A percentile compares a stretch with the other conserved stretches of the same genome.
Conservation (phyloP, 2,888 invertebrate genomes). For the Drosophila gaucha region DNA sequence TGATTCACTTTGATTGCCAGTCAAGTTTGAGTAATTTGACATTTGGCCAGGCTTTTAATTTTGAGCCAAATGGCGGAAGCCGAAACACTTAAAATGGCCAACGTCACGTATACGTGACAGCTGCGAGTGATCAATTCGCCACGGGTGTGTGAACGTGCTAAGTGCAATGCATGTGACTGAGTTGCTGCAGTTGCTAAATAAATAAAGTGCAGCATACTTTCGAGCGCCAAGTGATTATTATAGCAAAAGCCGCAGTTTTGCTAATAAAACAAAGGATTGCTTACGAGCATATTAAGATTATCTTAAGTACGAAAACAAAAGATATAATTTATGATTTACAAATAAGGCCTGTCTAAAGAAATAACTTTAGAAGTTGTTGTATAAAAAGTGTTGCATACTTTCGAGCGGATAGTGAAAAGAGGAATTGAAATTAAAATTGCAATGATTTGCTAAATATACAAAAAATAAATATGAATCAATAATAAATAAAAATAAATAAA, state of each 20-base stretch:
- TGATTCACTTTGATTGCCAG: constrained; percentile 46
- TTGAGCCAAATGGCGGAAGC: constrained; percentile 48
- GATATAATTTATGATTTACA: not conserved
- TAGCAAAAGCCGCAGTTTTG: not conserved
- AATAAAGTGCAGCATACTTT: constrained; percentile 27
- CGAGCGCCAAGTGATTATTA: not conserved
- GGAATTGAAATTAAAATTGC: no score
- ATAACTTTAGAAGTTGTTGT: not conserved
- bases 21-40: constrained; percentile 55
- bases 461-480: no score
- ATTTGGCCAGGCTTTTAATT: constrained; percentile 53
- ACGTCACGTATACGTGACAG: constrained; percentile 24
- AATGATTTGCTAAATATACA: no score
- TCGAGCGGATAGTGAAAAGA: no score
- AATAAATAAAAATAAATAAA: no score
- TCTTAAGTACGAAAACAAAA: no score
- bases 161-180: not conserved
- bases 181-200: constrained; percentile 7
- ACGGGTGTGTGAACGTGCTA: constrained; percentile 14
- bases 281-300: no score
- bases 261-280: no score
- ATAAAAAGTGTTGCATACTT: constrained; percentile 4
- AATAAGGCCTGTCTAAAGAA: no score
- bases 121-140: not conserved
- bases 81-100: constrained; percentile 3